Evolutionary conservation across 2,113 vertebrate genomes (phyloP).

Genomic region (Aspidoscelis tigris): DNA sequence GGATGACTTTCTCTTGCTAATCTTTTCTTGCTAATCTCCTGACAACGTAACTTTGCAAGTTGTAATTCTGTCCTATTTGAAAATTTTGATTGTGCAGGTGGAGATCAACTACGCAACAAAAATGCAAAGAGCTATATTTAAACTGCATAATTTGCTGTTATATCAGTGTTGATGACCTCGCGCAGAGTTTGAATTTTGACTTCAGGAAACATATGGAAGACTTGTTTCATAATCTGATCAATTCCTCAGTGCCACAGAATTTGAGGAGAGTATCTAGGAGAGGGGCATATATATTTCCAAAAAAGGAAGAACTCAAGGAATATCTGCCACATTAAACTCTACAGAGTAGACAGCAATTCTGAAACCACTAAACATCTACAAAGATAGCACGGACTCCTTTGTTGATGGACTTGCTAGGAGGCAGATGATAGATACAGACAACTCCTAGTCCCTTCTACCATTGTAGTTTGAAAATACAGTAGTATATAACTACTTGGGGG

Average conservation of each 20-base stretch:
- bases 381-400: neutral
- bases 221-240: neutral
- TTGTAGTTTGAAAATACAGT: conserved; percentile 65
- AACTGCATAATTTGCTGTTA: neutral
- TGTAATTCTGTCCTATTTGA: neutral
- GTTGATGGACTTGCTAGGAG: neutral
- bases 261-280: neutral
- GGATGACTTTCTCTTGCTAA: neutral
- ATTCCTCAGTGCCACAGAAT: neutral
- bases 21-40: neutral
- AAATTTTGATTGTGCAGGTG: conserved; percentile 1
- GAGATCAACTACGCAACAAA: conserved; percentile 1
- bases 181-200: neutral
- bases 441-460: conserved; percentile 26
- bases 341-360: neutral
- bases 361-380: neutral
- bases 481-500: conserved; percentile 30
- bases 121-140: neutral
- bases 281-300: neutral
- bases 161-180: neutral
- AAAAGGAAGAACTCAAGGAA: neutral
- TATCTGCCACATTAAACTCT: neutral
- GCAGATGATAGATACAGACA: conserved; percentile 35
- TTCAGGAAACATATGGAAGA: neutral
- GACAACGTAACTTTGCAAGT: neutral